Evolutionary conservation across 2,888 invertebrate species (phyloP).

Genomic region (Protodeltote pygarga): DNA sequence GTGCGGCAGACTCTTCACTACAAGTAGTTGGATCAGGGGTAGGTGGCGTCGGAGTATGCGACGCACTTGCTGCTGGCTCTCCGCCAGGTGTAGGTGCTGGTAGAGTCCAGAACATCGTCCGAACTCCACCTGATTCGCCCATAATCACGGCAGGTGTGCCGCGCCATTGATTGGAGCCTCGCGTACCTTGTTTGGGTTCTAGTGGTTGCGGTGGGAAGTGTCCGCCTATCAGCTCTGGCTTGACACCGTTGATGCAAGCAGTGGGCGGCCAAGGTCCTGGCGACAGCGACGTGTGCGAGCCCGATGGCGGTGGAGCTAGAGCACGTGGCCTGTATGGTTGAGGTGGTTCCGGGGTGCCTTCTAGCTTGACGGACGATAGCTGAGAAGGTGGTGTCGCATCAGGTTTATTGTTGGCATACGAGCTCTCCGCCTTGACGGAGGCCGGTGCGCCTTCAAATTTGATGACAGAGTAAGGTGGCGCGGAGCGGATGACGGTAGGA

Average conservation of each 20-base stretch:
- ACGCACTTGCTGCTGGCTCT: constrained; percentile 81
- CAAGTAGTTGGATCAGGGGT: constrained; percentile 82
- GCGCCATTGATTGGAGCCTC: constrained; percentile 82
- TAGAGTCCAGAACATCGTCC: constrained; percentile 90
- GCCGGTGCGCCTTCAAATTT: constrained; percentile 85
- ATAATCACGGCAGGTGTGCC: constrained; percentile 96
- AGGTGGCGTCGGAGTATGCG: constrained; percentile 86
- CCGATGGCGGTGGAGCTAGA: constrained; percentile 79
- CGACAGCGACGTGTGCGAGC: constrained; percentile 69
- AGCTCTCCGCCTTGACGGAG: constrained; percentile 70
- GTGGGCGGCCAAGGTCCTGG: constrained; percentile 87
- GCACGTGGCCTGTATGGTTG: constrained; percentile 75
- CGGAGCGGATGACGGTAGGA: constrained; percentile 86
- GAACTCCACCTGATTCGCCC: constrained; percentile 96
- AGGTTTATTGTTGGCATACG: constrained; percentile 65
- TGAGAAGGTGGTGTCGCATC: constrained; percentile 67
- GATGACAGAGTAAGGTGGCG: constrained; percentile 87
- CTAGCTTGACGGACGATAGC: constrained; percentile 82
- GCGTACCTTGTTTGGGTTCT: constrained; percentile 72
- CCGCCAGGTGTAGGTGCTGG: constrained; percentile 86
- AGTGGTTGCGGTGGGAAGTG: constrained; percentile 82
- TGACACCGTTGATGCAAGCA: constrained; percentile 92
- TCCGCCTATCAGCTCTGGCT: constrained; percentile 93
- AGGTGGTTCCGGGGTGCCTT: constrained; percentile 67
- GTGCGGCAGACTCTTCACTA: constrained; percentile 89